Percentiles rank a stretch among this genome's conserved stretches.
These are phyloP conservation scores for Cydia fagiglandana DNA, from an alignment of 1,140 invertebrate species.

Conservation along the genomic window DNA sequence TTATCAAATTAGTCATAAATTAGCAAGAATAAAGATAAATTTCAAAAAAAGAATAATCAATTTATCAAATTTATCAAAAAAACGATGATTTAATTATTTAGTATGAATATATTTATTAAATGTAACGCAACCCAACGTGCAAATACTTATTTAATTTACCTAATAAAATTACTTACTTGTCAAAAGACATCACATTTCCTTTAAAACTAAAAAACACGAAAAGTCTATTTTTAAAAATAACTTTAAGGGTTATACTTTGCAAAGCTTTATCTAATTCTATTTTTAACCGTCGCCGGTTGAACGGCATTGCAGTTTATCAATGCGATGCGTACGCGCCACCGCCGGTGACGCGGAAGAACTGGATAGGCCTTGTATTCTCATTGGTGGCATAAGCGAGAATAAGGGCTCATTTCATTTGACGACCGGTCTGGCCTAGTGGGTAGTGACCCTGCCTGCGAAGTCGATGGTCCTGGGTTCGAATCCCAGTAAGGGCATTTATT, in stretches of 20 bases:
- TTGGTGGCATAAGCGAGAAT: not conserved
- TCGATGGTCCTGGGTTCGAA: too few relatives aligned
- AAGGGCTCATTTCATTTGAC: too few relatives aligned
- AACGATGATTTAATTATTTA: too few relatives aligned
- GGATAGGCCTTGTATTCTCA: not conserved
- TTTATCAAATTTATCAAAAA: too few relatives aligned
- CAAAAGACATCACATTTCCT: not conserved
- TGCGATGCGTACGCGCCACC: conserved; percentile 5
- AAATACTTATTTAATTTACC: not conserved
- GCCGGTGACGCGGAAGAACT: conserved; percentile 12
- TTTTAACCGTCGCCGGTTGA: conserved; percentile 10
- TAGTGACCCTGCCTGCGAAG: too few relatives aligned
- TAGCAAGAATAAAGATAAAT: too few relatives aligned
- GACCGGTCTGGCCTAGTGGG: too few relatives aligned
- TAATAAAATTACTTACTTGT: conserved; percentile 2
- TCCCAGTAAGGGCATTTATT: too few relatives aligned
- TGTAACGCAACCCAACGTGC: too few relatives aligned
- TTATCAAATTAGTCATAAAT: too few relatives aligned
- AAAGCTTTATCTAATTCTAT: conserved; percentile 5
- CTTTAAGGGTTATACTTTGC: not conserved
- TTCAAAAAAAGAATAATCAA: too few relatives aligned
- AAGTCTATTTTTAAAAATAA: conserved; percentile 7
- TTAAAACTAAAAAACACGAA: not conserved
- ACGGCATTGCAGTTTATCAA: conserved; percentile 23
- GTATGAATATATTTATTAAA: too few relatives aligned